Conservation (phyloP, 2,888 invertebrate genomes). For the Leptura quadrifasciata region DNA sequence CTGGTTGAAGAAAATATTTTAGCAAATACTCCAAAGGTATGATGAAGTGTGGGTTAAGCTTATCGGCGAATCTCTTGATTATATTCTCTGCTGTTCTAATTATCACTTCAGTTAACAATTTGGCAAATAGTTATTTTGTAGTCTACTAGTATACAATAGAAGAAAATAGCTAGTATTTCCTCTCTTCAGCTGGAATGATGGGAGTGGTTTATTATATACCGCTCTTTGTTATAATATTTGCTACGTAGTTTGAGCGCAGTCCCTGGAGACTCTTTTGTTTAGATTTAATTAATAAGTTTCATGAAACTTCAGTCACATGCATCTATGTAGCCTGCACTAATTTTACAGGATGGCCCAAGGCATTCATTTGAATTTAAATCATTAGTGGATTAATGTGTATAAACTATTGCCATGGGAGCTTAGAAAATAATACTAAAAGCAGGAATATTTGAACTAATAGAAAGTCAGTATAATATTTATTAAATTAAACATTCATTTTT, state of each 20-base stretch:
- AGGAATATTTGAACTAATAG: too few species aligned
- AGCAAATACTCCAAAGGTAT: too few species aligned
- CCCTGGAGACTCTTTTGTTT: constrained; percentile 23
- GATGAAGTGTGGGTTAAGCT: too few species aligned
- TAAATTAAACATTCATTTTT: too few species aligned
- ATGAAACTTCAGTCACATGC: constrained; percentile 18
- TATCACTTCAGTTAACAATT: neutral
- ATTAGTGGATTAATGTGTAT: neutral
- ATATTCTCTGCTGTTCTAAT: neutral
- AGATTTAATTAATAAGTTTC: constrained; percentile 24
- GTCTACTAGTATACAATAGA: neutral
- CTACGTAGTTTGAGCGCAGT: neutral
- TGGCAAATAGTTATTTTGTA: neutral
- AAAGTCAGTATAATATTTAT: too few species aligned
- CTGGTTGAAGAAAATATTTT: too few species aligned
- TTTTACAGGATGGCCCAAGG: constrained; percentile 10
- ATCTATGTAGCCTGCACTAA: constrained; percentile 5
- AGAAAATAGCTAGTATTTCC: neutral
- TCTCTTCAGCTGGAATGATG: neutral
- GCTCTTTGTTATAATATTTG: constrained; percentile 10
- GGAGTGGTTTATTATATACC: neutral
- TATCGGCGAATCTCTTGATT: too few species aligned
- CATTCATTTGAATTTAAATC: neutral
- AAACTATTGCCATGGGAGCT: neutral
- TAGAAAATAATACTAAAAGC: neutral